Conservation (phyloP, 2,113 vertebrate species). For the Myotis yumanensis region DNA sequence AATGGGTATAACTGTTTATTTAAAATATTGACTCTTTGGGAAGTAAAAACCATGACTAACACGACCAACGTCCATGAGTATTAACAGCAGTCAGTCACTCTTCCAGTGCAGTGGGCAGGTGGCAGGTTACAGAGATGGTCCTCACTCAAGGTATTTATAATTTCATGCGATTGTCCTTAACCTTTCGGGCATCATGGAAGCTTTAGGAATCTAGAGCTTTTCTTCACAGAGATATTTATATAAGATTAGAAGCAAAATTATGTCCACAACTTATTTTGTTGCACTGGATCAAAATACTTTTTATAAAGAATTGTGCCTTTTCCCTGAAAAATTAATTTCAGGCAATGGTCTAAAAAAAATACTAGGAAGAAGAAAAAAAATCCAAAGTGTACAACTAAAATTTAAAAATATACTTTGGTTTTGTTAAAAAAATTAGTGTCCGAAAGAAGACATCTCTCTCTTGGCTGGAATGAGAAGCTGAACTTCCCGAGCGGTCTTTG, state of each 20-base stretch:
- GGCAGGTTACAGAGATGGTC: not conserved
- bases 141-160: not conserved
- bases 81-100: not conserved
- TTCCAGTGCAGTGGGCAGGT: not conserved
- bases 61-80: not conserved
- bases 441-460: not conserved
- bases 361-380: not conserved
- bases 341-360: not conserved
- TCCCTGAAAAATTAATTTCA: not conserved
- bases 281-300: slow-evolving; percentile 1
- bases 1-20: not conserved
- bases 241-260: not conserved
- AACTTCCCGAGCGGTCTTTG: not conserved
- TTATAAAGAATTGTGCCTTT: not conserved
- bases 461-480: not conserved
- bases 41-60: not conserved
- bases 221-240: not conserved
- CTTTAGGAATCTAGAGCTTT: not conserved
- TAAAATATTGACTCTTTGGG: not conserved
- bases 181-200: not conserved
- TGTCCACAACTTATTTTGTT: not conserved
- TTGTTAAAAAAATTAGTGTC: not conserved
- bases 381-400: not conserved
- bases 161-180: not conserved
- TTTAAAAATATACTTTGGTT: not conserved